phyloP scores from a whole-genome alignment of 2,888 invertebrate genomes.

The Cephalotes varians region DNA sequence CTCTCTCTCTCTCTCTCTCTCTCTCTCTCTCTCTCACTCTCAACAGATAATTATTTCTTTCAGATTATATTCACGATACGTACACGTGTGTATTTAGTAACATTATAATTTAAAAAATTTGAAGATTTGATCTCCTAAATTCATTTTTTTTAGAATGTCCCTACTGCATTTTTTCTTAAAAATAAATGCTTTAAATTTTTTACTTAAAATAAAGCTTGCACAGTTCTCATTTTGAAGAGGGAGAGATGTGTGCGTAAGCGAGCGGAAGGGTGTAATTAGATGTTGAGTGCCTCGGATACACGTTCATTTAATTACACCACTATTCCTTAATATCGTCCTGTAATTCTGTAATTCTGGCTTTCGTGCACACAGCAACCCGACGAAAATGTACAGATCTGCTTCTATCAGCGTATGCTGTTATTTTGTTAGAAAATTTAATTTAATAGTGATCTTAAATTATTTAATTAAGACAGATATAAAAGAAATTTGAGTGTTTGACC shows the following conservation, averaged over 20 bases:
- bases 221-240: not conserved
- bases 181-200: conserved; percentile 28
- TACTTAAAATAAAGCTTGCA: conserved; percentile 24
- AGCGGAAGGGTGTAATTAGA: conserved; percentile 5
- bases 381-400: not conserved
- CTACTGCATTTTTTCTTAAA: not conserved
- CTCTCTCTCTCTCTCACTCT: not conserved
- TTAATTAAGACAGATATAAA: not conserved
- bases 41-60: not conserved
- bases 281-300: conserved; percentile 20
- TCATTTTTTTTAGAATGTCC: not conserved
- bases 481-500: not conserved
- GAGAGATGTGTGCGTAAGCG: not conserved
- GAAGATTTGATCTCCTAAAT: not conserved
- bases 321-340: conserved; percentile 34
- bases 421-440: not conserved
- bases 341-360: conserved; percentile 22
- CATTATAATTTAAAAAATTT: not conserved
- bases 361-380: not conserved
- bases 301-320: conserved; percentile 24
- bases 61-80: not conserved
- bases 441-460: not conserved
- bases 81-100: not conserved
- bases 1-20: too few species aligned
- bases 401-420: not conserved